Evolutionary conservation across 2,888 invertebrate genomes (phyloP).

Genomic region (Lapara coniferarum): DNA sequence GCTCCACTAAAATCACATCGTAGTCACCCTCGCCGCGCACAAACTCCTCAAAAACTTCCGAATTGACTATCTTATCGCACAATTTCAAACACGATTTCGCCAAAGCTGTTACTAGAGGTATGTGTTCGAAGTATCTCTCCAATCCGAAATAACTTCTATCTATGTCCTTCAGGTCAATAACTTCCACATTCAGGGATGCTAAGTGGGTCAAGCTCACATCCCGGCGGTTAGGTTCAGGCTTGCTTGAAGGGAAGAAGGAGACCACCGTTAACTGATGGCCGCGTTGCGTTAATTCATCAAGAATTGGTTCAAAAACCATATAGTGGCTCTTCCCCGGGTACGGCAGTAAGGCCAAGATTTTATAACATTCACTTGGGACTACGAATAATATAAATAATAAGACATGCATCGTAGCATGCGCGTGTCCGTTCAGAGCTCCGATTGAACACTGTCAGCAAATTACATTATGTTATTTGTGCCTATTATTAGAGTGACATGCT

Average conservation of each 20-base stretch:
- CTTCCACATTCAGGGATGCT: slow-evolving; percentile 49
- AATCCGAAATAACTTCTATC: slow-evolving; percentile 45
- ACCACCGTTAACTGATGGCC: slow-evolving; percentile 77
- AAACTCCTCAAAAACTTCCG: slow-evolving; percentile 54
- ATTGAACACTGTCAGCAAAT: slow-evolving; percentile 22
- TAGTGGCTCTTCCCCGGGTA: slow-evolving; percentile 79
- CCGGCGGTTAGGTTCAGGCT: slow-evolving; percentile 43
- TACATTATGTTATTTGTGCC: slow-evolving; percentile 10
- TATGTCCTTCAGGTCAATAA: slow-evolving; percentile 48
- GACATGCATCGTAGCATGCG: slow-evolving; percentile 33
- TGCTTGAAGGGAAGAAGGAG: slow-evolving; percentile 65
- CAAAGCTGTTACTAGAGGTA: slow-evolving; percentile 39
- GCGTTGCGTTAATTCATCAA: slow-evolving; percentile 64
- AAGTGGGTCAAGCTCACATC: slow-evolving; percentile 56
- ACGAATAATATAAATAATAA: slow-evolving; percentile 37
- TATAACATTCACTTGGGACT: slow-evolving; percentile 43
- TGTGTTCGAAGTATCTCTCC: slow-evolving; percentile 41
- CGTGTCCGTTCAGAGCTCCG: slow-evolving; percentile 29
- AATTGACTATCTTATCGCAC: slow-evolving; percentile 55
- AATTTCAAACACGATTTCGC: slow-evolving; percentile 45
- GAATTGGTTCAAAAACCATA: slow-evolving; percentile 71
- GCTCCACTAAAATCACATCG: slow-evolving; percentile 75
- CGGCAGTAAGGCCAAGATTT: slow-evolving; percentile 69
- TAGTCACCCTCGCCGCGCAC: slow-evolving; percentile 59
- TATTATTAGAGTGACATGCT: slow-evolving; percentile 28